phyloP scores from a whole-genome alignment of 2,888 invertebrate species.

The Platerodrilus igneus region DNA sequence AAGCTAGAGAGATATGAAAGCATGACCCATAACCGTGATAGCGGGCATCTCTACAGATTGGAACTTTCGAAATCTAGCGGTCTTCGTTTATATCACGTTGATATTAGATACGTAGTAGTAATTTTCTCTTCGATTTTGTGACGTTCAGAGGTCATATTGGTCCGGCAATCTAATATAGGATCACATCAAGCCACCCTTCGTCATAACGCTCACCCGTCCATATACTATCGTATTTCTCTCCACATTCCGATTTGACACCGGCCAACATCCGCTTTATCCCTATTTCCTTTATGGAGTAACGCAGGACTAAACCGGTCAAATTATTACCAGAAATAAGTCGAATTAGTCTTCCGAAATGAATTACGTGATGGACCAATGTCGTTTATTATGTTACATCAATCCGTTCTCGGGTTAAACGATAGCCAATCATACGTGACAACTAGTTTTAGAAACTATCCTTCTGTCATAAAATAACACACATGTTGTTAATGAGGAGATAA shows the following conservation, averaged over 20 bases:
- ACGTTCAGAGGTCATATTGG: constrained; percentile 29
- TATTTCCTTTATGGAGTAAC: constrained; percentile 25
- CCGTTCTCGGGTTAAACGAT: too few relatives aligned
- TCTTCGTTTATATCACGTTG: constrained; percentile 13
- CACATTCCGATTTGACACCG: constrained; percentile 29
- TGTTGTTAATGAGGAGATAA: not conserved
- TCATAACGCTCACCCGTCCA: constrained; percentile 22
- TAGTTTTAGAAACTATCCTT: too few relatives aligned
- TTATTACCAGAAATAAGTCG: constrained; percentile 21
- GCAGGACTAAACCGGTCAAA: constrained; percentile 20
- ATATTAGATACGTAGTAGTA: constrained; percentile 17
- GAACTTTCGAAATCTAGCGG: constrained; percentile 10
- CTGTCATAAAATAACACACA: too few relatives aligned
- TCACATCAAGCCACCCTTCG: constrained; percentile 25
- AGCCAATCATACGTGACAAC: too few relatives aligned
- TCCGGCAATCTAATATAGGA: constrained; percentile 31
- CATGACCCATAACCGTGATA: constrained; percentile 22
- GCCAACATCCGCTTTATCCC: constrained; percentile 27
- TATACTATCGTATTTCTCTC: constrained; percentile 28
- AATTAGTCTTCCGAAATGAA: constrained; percentile 22
- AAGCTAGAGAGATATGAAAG: constrained; percentile 32
- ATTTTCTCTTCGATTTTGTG: constrained; percentile 22
- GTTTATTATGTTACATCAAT: constrained; percentile 7
- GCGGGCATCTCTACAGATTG: constrained; percentile 19
- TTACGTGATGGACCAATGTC: constrained; percentile 15